Evolutionary conservation across 2,113 vertebrate genomes (phyloP), one percentile per base, ranked within the genome.

Genomic region (Carassius auratus): DNA sequence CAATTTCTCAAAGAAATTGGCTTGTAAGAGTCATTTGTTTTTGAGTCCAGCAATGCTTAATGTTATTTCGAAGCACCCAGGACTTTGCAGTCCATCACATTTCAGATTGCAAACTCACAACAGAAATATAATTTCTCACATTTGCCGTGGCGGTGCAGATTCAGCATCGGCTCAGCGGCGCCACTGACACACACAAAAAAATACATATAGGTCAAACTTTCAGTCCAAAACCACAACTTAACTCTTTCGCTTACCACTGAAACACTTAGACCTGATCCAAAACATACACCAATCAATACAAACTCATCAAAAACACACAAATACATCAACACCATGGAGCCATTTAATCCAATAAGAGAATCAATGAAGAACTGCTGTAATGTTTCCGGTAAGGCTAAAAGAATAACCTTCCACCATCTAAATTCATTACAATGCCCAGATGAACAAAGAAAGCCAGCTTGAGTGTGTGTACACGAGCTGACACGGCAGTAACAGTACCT

Each of bases 301-400:
- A 73, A 80, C 50, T 79, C 84, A 85, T 85, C 84, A 71, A 80
- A 85, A 68, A 80, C 75, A 73, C 74, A 73, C 84, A 59, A 85
- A 82, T 76, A 86, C 55, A 76, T 86, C 73, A 73, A 62, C 73
- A 86, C 61, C 48, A 82, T 66, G 69, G 73, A 81, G 85, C 80
- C 74, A 85, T 80, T 71, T 82, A 82, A 81, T 82, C 73, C 38
- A 76, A 82, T 81, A 64, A 86, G 71, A 62, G 69, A 66, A 82
- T 82, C 80, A 66, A 73, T 82, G 59, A 57, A 80, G 42, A 62
- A 71, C 23, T 59, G 59, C 78, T 82, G 71, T 76, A 62, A 81
- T 76, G 85, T 82, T 86, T 81, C 78, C 85, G 71, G 79, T 82
- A 81, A 45, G 77, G 55, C 76, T 73, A 81, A 81, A 79, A 76